Evolutionary conservation across 1,140 invertebrate species (phyloP), one percentile per base, ranked within the genome.

Genomic region (Meloidogyne floridensis): DNA sequence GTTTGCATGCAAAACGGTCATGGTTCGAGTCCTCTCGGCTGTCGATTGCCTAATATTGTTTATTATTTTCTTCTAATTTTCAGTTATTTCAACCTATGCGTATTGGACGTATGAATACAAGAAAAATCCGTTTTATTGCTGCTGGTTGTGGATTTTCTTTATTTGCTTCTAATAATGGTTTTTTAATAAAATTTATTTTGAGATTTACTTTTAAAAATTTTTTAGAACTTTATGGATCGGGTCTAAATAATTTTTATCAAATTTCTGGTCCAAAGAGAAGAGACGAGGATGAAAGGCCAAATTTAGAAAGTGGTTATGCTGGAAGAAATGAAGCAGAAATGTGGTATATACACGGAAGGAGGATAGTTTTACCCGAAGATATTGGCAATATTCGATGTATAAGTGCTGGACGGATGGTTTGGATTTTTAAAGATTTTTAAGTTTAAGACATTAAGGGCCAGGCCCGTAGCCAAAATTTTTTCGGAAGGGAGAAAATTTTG

Each of bases 91-190:
- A 77, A 53, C 88, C 88, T 3, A 71, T 81, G 51, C 78, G 83
- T 56, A 84, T 89, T 15, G 43, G 51, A 1, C 82, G 73, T 32
- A 81, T 87, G 59, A 90, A 89, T 75, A 80, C 78, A 15, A 83
- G 83, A 77, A 83, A 83, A 15, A 90, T 89, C 3, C 82, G 76
- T 11, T 71, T 72, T n/a, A 80, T 89, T 9, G 83, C 88, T 11
- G 84, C 89, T 42, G 88, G 88, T 2, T 86, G 84, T 72, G 88
- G 88, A 56, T 89, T 90, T 72, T 89, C 88, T 6, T 80, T 89
- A 7, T 89, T 89, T 74, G 85, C 88, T 2, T 90, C 89, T 2
- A 54, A 77, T 11, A 76, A 76, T 10, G 51, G 70, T 80, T 43
- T 6, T 56, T 56, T 32, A 13, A 18, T 53, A 5, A 65, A 79